Percentiles rank a stretch among this genome's conserved stretches.
phyloP scores from a whole-genome alignment of 2,797 vertebrate species.

The Acomys russatus region DNA sequence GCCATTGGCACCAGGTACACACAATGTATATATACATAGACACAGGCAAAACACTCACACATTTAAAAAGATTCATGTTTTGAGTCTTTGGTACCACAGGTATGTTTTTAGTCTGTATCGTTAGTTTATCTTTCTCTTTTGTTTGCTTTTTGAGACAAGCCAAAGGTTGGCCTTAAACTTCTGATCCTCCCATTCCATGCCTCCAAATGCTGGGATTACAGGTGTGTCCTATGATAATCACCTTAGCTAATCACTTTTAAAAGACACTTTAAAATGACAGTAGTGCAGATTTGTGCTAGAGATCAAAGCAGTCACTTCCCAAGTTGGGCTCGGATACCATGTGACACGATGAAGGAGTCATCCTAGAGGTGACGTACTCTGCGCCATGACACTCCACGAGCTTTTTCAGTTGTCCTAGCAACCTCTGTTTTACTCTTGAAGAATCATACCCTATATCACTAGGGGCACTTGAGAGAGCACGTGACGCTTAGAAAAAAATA shows the following conservation, averaged over 20 bases:
- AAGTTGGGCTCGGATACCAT: background rate
- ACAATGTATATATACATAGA: background rate
- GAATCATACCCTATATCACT: background rate
- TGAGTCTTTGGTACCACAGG: background rate
- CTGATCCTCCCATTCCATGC: background rate
- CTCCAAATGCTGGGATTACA: background rate
- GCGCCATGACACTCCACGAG: background rate
- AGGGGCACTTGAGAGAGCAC: background rate
- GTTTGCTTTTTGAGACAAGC: background rate
- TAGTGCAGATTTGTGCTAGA: background rate
- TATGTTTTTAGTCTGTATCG: background rate
- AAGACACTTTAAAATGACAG: background rate
- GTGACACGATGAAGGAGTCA: background rate
- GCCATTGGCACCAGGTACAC: background rate
- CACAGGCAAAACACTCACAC: background rate
- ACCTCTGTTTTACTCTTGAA: background rate
- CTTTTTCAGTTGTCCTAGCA: background rate
- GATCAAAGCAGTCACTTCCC: background rate
- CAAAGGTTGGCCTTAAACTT: background rate
- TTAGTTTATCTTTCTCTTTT: background rate
- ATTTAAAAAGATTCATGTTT: background rate
- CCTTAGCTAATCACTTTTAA: background rate
- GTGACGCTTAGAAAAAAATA: too few species aligned
- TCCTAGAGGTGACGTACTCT: background rate
- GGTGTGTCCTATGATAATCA: background rate